A percentile compares a stretch with the other conserved stretches of the same genome.
Evolutionary conservation across 1,140 invertebrate species (phyloP).

Genomic region (Neoseiulus cucumeris): DNA sequence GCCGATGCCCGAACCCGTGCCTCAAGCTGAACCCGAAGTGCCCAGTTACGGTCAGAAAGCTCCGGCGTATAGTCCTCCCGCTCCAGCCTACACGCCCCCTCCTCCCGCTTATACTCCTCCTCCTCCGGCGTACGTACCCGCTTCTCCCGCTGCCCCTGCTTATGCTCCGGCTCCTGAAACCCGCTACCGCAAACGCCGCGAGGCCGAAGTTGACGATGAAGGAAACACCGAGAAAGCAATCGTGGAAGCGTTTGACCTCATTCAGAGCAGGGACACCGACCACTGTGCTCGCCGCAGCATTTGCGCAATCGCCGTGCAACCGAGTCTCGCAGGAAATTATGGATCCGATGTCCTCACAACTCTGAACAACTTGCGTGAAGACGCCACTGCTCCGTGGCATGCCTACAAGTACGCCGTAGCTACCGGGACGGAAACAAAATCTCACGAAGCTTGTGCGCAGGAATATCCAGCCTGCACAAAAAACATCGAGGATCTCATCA

Average conservation of each 20-base stretch:
- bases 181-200: conserved; percentile 1
- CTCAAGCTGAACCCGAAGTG: neutral
- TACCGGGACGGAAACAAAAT: neutral
- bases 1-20: no score
- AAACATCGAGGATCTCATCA: no score
- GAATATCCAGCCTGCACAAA: no score
- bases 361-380: neutral
- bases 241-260: neutral
- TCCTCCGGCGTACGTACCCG: neutral
- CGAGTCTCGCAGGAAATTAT: neutral
- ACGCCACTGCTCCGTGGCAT: neutral
- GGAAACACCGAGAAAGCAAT: neutral
- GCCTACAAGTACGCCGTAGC: neutral
- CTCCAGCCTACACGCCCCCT: neutral
- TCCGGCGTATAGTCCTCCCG: neutral
- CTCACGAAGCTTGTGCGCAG: no score
- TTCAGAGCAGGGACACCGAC: neutral
- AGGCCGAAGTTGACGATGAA: neutral
- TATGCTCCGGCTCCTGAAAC: neutral
- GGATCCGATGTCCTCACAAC: neutral
- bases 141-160: neutral
- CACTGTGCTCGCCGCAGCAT: neutral
- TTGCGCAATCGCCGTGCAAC: neutral
- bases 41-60: neutral
- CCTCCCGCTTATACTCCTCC: neutral